Base-by-base conservation (phyloP, 2,888 invertebrate species). In the Scaptodrosophila latifasciaeformis region DNA sequence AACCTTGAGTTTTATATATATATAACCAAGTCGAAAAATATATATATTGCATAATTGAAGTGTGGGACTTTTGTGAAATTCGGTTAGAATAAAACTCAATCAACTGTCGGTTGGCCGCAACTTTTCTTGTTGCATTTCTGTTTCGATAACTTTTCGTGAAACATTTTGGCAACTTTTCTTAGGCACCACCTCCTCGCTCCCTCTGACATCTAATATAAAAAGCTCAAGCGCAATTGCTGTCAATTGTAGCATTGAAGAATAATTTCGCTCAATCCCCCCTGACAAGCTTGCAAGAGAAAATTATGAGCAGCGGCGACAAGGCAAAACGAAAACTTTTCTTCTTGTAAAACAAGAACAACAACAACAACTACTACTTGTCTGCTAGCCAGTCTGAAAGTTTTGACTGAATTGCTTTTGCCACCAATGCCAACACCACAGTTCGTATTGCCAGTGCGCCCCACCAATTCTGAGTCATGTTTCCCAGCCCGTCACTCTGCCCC, bases 231-330 rank as follows among this genome's bases (percentile, higher is more conserved):
- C 75, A 75, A 70, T 77, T 70, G 67, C 65, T 67, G 77, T 74
- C 80, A 75, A 80, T 80, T 78, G 75, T 67, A 59, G 68, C 65
- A 57, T 49, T 51, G 55, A 67, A 56, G n/a, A n/a, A n/a, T n/a
- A n/a, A 55, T 53, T 48, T n/a, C n/a, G n/a, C n/a, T n/a, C n/a
- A n/a, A n/a, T n/a, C n/a, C n/a, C n/a, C 27, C 35, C 37, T 45
- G 55, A 49, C 55, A 57, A 67, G 60, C 62, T 63, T 80, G 81
- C 71, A 79, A 58, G 64, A 58, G 39, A 40, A 65, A 80, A 80
- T 77, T 80, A 74, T 67, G 58, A 50, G 54, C 47, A 58, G 47
- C 55, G 13, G 46, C 68, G 57, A 43, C 50, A 40, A 49, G 48
- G 42, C 52, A 43, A 53, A 50, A 54, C 52, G 57, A 46, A 45